Conservation (phyloP, 2,797 vertebrate species). For the Sternotherus odoratus region DNA sequence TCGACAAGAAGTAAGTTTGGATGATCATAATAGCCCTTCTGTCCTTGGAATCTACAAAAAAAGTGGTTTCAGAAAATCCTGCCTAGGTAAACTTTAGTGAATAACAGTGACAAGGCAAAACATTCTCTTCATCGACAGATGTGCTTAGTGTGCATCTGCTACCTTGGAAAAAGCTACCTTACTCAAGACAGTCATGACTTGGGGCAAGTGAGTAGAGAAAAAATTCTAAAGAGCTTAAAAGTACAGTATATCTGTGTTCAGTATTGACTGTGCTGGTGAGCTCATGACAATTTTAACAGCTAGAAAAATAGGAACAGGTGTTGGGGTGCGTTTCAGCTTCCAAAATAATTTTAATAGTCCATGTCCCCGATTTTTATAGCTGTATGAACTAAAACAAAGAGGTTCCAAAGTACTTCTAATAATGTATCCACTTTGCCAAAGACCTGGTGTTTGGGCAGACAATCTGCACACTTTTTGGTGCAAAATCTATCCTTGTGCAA, state of each 20-base stretch:
- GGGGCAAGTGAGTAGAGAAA: not conserved
- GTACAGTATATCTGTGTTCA: not conserved
- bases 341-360: not conserved
- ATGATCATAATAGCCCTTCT: not conserved
- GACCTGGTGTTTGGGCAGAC: not conserved
- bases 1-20: not conserved
- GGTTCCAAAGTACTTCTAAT: not conserved
- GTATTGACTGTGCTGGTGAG: not conserved
- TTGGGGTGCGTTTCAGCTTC: not conserved
- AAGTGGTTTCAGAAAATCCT: constrained; percentile 26
- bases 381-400: not conserved
- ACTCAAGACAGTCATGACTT: not conserved
- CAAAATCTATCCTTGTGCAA: not conserved
- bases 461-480: not conserved
- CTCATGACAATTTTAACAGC: not conserved
- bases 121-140: constrained; percentile 12
- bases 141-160: not conserved
- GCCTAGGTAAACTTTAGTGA: not conserved
- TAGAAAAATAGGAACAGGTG: not conserved
- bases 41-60: not conserved
- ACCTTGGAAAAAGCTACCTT: not conserved
- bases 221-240: not conserved
- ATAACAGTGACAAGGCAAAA: not conserved
- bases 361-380: not conserved
- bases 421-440: not conserved